Evolutionary conservation across 2,113 vertebrate genomes (phyloP), one percentile per base, ranked within the genome.

Genomic region (Mandrillus leucophaeus): DNA sequence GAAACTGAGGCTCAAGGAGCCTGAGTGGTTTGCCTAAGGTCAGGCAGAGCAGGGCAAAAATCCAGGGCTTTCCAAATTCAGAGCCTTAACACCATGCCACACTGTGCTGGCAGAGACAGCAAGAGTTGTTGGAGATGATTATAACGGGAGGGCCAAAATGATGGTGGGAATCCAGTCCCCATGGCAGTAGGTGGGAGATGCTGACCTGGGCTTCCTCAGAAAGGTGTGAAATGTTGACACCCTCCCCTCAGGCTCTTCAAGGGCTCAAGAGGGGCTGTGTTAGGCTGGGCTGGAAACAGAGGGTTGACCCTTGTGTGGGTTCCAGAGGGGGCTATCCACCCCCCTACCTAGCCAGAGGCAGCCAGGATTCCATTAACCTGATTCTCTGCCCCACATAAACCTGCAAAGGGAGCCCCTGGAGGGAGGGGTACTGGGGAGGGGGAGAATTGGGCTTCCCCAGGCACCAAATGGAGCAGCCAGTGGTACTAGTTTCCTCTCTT

Each of bases 301-400:
- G n/a, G 38, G 73, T 79, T 98, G 96, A 96, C 96, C 96, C 79
- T 2, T 14, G 23, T 85, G 93, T 85, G 88, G 79, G 35, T 64
- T 98, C 50, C 52, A 43, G 90, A 66, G 45, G 57, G 70, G 43
- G 11, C 90, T 94, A 14, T 73, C 88, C 80, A 3, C 55, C 61
- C 68, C 78, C 17, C 81, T 84, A 78, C 17, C 84, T 82, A 93
- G 96, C 96, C 97, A 98, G 93, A 97, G 96, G 97, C 96, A 96
- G 91, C 85, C 92, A 84, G 93, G 96, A 97, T 96, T 98, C 97
- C 95, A 98, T 98, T 98, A 97, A 98, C 98, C 98, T 98, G 97
- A 97, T 97, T 98, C 97, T 97, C 96, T 98, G 98, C 78, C 96
- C 98, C 98, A 97, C 96, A 98, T 98, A 98, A 95, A 57, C 96